Conservation (phyloP, 2,797 vertebrate genomes). For the Trichosurus vulpecula region DNA sequence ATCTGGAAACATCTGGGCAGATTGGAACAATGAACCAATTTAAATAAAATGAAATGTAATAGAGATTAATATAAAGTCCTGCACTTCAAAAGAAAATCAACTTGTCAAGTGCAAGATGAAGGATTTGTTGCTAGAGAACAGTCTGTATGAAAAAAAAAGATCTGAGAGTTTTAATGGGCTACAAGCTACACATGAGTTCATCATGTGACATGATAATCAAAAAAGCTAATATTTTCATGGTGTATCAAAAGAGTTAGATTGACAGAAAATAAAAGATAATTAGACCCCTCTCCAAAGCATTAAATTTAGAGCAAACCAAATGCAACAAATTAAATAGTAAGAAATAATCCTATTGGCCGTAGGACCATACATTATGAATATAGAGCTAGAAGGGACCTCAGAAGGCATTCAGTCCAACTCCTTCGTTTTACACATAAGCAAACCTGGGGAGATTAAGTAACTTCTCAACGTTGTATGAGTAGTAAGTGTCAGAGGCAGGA, state of each 20-base stretch:
- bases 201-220: not conserved
- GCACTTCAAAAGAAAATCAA: not conserved
- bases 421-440: not conserved
- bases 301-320: conserved; percentile 32
- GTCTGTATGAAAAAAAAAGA: not conserved
- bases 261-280: not conserved
- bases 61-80: not conserved
- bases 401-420: not conserved
- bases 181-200: not conserved
- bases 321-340: conserved; percentile 59
- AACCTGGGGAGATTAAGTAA: not conserved
- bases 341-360: conserved; percentile 17
- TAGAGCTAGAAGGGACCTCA: not conserved
- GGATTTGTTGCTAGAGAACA: not conserved
- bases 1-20: not conserved
- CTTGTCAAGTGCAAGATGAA: not conserved
- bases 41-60: not conserved
- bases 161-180: not conserved
- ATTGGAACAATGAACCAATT: not conserved
- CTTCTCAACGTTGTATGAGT: not conserved
- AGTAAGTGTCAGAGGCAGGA: not conserved
- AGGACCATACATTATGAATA: not conserved
- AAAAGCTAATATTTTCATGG: not conserved
- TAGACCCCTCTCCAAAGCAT: conserved; percentile 15
- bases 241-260: not conserved